Conservation (phyloP, 2,113 vertebrate genomes). For the Brachypodius melanocephalos region DNA sequence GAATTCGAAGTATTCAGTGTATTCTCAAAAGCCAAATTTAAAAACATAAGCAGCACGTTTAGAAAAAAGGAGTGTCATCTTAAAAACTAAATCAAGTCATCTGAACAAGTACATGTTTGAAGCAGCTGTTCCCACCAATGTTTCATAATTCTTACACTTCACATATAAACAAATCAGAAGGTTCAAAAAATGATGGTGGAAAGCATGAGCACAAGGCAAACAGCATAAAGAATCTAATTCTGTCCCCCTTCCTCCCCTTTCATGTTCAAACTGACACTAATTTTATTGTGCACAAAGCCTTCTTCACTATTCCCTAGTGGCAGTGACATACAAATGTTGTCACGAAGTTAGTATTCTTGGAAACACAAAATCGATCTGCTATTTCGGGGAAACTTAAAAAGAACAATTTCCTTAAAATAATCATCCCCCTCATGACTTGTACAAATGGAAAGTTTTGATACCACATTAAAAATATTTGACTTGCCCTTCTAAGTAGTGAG, state of each 20-base stretch:
- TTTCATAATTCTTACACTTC: background rate
- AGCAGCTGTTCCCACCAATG: background rate
- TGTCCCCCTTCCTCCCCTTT: background rate
- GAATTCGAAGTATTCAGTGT: background rate
- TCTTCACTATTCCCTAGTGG: background rate
- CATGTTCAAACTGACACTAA: background rate
- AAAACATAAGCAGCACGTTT: background rate
- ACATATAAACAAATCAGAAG: background rate
- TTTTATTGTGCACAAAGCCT: background rate
- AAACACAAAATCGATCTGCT: background rate
- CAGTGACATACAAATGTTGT: background rate
- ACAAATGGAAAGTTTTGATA: constrained; percentile 25
- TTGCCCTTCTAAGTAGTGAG: background rate
- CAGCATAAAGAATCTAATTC: background rate
- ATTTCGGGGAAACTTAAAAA: background rate
- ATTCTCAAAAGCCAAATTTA: background rate
- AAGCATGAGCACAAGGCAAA: background rate
- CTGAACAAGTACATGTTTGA: background rate
- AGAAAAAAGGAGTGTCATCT: background rate
- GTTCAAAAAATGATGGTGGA: background rate
- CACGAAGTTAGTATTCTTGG: background rate
- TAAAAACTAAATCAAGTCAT: background rate
- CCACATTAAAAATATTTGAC: constrained; percentile 46
- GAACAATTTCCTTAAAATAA: constrained; percentile 40
- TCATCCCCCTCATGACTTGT: background rate